These are phyloP conservation scores for Ascaphus truei DNA, from an alignment of 2,113 vertebrate genomes.

Conservation along the genomic window DNA sequence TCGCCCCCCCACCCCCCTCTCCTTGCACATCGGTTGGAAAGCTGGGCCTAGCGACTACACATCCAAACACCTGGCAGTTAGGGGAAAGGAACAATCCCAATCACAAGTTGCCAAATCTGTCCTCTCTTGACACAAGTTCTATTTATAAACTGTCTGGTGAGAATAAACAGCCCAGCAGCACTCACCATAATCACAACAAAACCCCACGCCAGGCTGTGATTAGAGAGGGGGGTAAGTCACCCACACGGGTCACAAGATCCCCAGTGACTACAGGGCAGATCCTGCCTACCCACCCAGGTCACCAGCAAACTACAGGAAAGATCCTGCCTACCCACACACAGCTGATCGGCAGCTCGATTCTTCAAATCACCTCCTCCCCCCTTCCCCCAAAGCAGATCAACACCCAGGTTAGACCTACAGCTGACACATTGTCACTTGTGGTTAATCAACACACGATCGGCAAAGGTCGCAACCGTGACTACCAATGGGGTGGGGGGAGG, in stretches of 20 bases:
- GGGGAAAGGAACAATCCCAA: slow-evolving; percentile 14
- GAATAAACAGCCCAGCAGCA: slow-evolving; percentile 37
- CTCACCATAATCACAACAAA: not conserved
- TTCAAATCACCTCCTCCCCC: not conserved
- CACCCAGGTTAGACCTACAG: too few relatives aligned
- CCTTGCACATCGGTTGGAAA: slow-evolving; percentile 25
- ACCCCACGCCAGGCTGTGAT: not conserved
- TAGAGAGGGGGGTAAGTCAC: slow-evolving; percentile 9
- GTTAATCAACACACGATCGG: slow-evolving; percentile 27
- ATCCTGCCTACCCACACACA: slow-evolving; percentile 14
- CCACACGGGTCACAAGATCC: not conserved
- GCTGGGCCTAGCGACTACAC: slow-evolving; percentile 44
- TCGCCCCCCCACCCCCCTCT: not conserved
- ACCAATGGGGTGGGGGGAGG: not conserved
- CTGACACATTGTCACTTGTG: slow-evolving; percentile 29
- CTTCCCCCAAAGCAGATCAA: not conserved
- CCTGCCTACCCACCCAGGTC: slow-evolving; percentile 1
- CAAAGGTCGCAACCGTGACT: not conserved
- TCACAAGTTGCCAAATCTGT: slow-evolving; percentile 31
- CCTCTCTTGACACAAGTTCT: slow-evolving; percentile 44
- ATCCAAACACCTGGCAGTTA: slow-evolving; percentile 38
- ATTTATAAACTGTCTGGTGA: slow-evolving; percentile 49
- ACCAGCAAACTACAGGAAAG: slow-evolving; percentile 5
- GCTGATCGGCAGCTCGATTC: slow-evolving; percentile 10
- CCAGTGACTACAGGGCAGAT: slow-evolving; percentile 12